A percentile compares a stretch with the other conserved stretches of the same genome.
These are phyloP conservation scores for Drosophila subquinaria DNA, from an alignment of 2,888 invertebrate species.

Conservation along the genomic window DNA sequence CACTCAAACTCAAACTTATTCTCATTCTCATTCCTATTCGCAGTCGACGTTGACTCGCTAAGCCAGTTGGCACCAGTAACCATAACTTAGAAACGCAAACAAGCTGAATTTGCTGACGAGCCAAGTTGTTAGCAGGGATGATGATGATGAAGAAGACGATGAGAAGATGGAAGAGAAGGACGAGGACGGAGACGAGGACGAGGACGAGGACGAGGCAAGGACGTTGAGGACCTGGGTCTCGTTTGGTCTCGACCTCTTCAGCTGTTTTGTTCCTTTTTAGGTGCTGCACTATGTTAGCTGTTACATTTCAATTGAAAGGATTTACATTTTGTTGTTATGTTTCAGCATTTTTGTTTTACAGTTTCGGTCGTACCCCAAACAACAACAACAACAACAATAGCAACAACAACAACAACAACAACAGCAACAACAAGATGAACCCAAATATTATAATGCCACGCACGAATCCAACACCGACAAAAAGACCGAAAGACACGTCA, in stretches of 20 bases:
- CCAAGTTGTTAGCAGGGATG: constrained; percentile 40
- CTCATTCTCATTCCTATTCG: constrained; percentile 8
- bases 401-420: constrained; percentile 13
- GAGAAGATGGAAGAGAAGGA: background rate
- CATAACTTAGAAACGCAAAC: constrained; percentile 78
- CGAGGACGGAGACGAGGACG: background rate
- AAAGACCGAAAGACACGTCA: constrained; percentile 53
- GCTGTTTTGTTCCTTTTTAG: constrained; percentile 6
- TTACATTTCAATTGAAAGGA: constrained; percentile 81
- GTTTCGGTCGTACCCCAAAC: constrained; percentile 52
- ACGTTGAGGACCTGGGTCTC: background rate
- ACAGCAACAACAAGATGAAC: constrained; percentile 11
- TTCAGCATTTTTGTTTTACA: constrained; percentile 77
- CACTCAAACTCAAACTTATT: background rate
- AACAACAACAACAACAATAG: constrained; percentile 17
- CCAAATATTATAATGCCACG: constrained; percentile 56
- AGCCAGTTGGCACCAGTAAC: constrained; percentile 79
- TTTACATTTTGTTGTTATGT: constrained; percentile 78
- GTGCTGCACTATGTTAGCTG: constrained; percentile 54
- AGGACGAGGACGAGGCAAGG: background rate
- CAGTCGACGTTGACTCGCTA: constrained; percentile 66
- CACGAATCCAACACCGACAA: constrained; percentile 28
- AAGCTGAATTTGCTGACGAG: constrained; percentile 75
- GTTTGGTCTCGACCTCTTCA: constrained; percentile 1
- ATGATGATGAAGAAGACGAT: constrained; percentile 8